These are phyloP conservation scores for Hemiscyllium ocellatum DNA, from an alignment of 2,113 vertebrate species.

Conservation along the genomic window DNA sequence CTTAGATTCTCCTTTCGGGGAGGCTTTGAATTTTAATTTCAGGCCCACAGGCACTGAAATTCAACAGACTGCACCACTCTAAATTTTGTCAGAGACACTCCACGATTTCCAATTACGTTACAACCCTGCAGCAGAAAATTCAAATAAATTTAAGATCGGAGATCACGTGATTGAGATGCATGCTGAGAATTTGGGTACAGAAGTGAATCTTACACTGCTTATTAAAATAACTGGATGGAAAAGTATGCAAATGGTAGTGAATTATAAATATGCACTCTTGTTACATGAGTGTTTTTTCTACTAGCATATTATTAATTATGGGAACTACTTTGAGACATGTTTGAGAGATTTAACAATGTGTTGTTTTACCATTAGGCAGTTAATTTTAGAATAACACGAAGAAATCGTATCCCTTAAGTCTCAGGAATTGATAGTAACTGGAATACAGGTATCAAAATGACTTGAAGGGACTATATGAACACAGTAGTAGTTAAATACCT, in stretches of 20 bases:
- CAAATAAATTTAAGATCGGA: not conserved
- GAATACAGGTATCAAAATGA: too few relatives aligned
- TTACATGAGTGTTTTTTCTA: too few relatives aligned
- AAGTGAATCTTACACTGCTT: not conserved
- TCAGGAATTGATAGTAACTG: too few relatives aligned
- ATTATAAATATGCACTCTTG: too few relatives aligned
- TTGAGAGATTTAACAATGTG: not conserved
- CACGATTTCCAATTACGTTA: not conserved
- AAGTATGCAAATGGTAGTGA: not conserved
- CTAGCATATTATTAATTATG: not conserved
- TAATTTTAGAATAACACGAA: too few relatives aligned
- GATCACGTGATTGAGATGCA: not conserved
- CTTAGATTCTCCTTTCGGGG: not conserved
- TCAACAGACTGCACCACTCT: not conserved
- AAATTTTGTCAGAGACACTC: not conserved
- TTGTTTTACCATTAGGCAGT: too few relatives aligned
- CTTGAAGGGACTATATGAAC: too few relatives aligned
- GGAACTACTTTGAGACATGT: not conserved
- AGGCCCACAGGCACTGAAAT: not conserved
- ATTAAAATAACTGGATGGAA: not conserved
- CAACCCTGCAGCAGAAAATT: not conserved
- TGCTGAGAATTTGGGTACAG: not conserved
- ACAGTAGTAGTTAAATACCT: too few relatives aligned
- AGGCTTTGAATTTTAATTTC: not conserved
- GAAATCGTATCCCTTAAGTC: too few relatives aligned